Evolutionary conservation across 2,113 vertebrate genomes (phyloP), one percentile per base, ranked within the genome.

Genomic region (Zosterops pallidus): DNA sequence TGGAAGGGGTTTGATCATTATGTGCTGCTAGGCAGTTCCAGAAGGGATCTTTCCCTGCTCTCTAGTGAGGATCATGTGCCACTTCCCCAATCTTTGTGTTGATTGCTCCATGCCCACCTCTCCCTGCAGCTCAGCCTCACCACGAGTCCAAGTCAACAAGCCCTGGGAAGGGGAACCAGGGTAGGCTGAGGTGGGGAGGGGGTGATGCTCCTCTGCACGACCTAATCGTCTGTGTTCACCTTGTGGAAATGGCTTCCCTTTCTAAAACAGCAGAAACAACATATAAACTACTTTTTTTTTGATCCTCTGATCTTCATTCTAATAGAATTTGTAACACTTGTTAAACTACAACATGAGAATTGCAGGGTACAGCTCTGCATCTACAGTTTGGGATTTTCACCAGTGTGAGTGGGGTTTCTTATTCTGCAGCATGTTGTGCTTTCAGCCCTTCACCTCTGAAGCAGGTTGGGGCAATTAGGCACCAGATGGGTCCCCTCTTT

Each of bases 111-210:
- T 26, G 29, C 5, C 26, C 41, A 47, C 12, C 12, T 72, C 33
- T 60, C 23, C 33, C 31, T 8, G 6, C 35, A 31, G 56, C 74
- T 64, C 35, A 44, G 37, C 26, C 14, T 41, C 74, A 56, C 46
- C 50, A 17, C 11, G 23, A 56, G 25, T 9, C 33, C 72, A 56
- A 60, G 26, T 3, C 46, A 64, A 35, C 21, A 23, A n/a, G 52
- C 22, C 53, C 33, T 8, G 21, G 18, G 11, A 5, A 91, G 39
- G 20, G 59, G 41, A 79, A 18, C 5, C 8, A 10, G 35, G 95
- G 96, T 33, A 98, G 95, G 91, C 96, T 98, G 84, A 97, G 4
- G 87, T 97, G 3, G 92, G 97, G 87, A 97, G 3, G 92, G 97
- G 2, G 96, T 94, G 12, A 97, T 90, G 92, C 95, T 98, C 24